phyloP scores from a whole-genome alignment of 1,140 invertebrate genomes.

The Semibalanus balanoides region DNA sequence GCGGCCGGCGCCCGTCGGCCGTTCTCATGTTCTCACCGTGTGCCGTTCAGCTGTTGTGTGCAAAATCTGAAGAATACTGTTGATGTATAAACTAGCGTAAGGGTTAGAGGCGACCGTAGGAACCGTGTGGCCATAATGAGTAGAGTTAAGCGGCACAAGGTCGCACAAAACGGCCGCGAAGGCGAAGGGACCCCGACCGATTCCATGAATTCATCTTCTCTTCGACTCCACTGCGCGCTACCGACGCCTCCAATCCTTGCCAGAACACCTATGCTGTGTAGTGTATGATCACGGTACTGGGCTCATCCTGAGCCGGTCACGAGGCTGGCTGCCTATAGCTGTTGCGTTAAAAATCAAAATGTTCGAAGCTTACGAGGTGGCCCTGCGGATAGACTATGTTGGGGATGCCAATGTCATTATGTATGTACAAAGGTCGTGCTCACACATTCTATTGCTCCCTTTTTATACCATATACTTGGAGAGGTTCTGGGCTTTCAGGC shows the following conservation, averaged over 20 bases:
- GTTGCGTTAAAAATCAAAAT: slow-evolving; percentile 1
- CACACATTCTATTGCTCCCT: slow-evolving; percentile 1
- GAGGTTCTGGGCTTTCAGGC: background rate
- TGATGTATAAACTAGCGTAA: background rate
- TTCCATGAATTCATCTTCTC: background rate
- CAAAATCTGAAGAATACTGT: background rate
- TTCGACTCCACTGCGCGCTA: no score
- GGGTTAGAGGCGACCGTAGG: background rate
- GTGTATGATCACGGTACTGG: background rate
- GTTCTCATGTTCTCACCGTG: background rate
- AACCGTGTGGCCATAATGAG: background rate
- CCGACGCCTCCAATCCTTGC: background rate
- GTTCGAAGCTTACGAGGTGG: background rate
- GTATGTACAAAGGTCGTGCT: slow-evolving; percentile 1
- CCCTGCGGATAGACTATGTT: background rate
- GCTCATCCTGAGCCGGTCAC: no score
- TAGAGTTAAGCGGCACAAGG: background rate
- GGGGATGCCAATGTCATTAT: slow-evolving; percentile 1
- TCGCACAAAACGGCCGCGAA: no score
- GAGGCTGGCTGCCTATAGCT: background rate
- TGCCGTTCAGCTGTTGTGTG: background rate
- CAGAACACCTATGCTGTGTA: background rate
- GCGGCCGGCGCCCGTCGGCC: no score
- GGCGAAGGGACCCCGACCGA: background rate
- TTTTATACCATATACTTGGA: slow-evolving; percentile 2